phyloP scores from a whole-genome alignment of 2,797 vertebrate species.

The Morus bassanus region DNA sequence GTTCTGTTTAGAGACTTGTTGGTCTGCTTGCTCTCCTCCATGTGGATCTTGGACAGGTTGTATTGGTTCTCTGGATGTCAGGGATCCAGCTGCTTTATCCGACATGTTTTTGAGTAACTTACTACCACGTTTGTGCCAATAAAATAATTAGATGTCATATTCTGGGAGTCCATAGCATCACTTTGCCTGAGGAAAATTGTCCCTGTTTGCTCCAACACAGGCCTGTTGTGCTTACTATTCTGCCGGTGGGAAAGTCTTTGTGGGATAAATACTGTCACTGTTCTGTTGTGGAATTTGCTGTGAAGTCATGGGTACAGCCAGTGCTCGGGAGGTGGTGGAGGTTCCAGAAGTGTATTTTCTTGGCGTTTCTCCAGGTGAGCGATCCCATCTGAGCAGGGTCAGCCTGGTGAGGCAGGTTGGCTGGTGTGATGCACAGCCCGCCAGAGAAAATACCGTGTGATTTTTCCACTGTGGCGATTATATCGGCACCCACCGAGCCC shows the following conservation, averaged over 20 bases:
- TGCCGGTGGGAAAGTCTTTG: background rate
- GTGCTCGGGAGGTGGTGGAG: background rate
- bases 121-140: background rate
- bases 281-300: background rate
- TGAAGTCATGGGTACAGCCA: rapidly evolving
- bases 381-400: rapidly evolving
- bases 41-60: background rate
- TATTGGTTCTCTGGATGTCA: background rate
- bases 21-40: background rate
- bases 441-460: background rate
- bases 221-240: rapidly evolving
- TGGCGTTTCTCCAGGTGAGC: background rate
- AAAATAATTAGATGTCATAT: background rate
- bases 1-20: background rate
- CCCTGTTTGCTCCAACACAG: background rate
- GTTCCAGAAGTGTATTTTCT: background rate
- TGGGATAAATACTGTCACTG: background rate
- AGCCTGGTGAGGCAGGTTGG: background rate
- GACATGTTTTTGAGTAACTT: rapidly evolving
- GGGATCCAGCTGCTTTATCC: background rate
- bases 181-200: background rate
- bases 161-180: background rate
- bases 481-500: background rate
- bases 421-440: rapidly evolving
- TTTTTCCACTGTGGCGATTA: background rate